Evolutionary conservation across 2,113 vertebrate species (phyloP).

Genomic region (Gymnogyps californianus): DNA sequence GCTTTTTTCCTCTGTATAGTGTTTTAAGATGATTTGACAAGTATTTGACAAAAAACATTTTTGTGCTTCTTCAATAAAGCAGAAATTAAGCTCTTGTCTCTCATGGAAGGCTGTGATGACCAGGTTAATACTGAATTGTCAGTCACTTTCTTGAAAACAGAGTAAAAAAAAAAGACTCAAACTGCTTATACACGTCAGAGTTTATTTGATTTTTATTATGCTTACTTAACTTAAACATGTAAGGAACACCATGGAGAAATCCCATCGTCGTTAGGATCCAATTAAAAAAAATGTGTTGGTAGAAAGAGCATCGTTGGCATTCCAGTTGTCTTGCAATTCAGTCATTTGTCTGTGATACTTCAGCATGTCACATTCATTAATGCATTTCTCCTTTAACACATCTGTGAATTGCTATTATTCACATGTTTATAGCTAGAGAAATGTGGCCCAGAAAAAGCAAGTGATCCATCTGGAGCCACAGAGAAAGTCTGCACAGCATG

Average conservation of each 20-base stretch:
- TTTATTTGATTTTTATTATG: not conserved
- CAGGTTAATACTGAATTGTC: not conserved
- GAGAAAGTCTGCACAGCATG: not conserved
- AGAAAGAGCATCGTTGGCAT: not conserved
- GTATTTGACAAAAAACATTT: rapidly evolving
- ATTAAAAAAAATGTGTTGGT: not conserved
- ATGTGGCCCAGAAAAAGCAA: not conserved
- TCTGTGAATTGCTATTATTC: not conserved
- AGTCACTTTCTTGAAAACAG: not conserved
- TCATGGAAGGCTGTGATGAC: not conserved
- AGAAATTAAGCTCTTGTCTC: not conserved
- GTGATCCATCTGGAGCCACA: not conserved
- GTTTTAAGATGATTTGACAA: not conserved
- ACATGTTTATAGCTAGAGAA: not conserved
- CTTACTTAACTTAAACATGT: not conserved
- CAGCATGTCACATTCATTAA: not conserved
- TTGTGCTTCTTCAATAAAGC: not conserved
- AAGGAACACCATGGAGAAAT: not conserved
- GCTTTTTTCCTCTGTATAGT: not conserved
- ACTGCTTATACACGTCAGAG: not conserved
- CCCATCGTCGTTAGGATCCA: rapidly evolving
- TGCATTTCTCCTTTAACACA: not conserved
- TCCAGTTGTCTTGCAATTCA: not conserved
- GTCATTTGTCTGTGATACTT: not conserved
- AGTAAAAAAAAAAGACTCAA: not conserved